A percentile compares a stretch with the other conserved stretches of the same genome.
These are phyloP conservation scores for Cataglyphis albicans DNA, from an alignment of 2,888 invertebrate species.

Conservation along the genomic window DNA sequence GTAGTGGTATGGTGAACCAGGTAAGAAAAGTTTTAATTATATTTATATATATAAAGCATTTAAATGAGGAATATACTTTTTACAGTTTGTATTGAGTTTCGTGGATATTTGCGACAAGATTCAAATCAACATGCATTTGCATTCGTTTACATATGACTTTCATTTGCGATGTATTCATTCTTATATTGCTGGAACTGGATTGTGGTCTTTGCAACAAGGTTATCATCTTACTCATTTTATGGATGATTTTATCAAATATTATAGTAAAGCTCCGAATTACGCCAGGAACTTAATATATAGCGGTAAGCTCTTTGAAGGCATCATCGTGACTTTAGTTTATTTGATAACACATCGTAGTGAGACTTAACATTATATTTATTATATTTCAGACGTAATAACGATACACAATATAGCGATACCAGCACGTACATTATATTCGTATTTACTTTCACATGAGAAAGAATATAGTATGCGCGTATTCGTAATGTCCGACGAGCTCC, in stretches of 20 bases:
- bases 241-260: slow-evolving; percentile 92
- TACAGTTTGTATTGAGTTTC: slow-evolving; percentile 88
- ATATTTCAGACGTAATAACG: slow-evolving; percentile 87
- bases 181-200: slow-evolving; percentile 88
- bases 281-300: slow-evolving; percentile 91
- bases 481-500: slow-evolving; percentile 86
- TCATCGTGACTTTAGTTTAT: not conserved
- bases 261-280: slow-evolving; percentile 92
- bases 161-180: slow-evolving; percentile 90
- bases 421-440: slow-evolving; percentile 90
- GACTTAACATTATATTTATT: slow-evolving; percentile 36
- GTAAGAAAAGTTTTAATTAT: slow-evolving; percentile 79
- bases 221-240: slow-evolving; percentile 92
- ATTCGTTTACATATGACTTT: slow-evolving; percentile 93
- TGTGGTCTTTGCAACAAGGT: slow-evolving; percentile 87
- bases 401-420: slow-evolving; percentile 89
- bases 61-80: slow-evolving; percentile 23
- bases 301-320: slow-evolving; percentile 85
- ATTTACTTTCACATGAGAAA: slow-evolving; percentile 90
- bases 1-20: slow-evolving; percentile 87
- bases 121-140: slow-evolving; percentile 91
- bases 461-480: slow-evolving; percentile 90
- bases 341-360: not conserved
- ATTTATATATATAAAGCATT: not conserved
- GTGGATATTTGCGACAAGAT: slow-evolving; percentile 90